Base-by-base conservation (phyloP, 2,797 vertebrate species). In the Sebastolobus alascanus region DNA sequence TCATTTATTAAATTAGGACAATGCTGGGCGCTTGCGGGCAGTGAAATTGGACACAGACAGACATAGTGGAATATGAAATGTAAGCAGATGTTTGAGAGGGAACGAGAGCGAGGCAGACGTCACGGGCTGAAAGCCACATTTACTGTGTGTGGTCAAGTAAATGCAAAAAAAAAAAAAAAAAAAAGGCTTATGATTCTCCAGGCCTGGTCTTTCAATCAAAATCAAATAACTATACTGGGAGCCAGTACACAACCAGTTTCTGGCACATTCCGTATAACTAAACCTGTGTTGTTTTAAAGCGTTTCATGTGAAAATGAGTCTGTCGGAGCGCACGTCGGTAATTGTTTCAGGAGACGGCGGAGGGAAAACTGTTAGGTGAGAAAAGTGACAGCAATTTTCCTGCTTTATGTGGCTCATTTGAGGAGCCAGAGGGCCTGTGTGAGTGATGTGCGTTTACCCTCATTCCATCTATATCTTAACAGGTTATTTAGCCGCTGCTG, bases 1-100 rank as follows among this genome's bases (percentile, higher is more conserved):
- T 94, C 92, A 93, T 95, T 94, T 94, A 95, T 95, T 94, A 93
- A 92, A 95, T 93, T 90, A 94, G 92, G 93, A 95, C 94, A 95
- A 93, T 93, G 90, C 87, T 64, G 90, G 87, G 88, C 79, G 90
- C 88, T 94, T 93, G 94, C 65, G 89, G 92, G 72, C 84, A 84
- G 90, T 71, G 86, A 89, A 93, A 94, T 89, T 93, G 91, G 87
- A 93, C 88, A 75, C 93, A 94, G 94, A 91, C 92, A 90, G 90
- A 90, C 91, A 79, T 77, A 77, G 90, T 87, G 88, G 92, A 92
- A 93, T 93, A 92, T 94, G 91, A 94, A 94, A 93, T 87, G 79
- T 92, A 94, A 94, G 92, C 92, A 94, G 90, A 94, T 92, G 93
- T 93, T 93, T 80, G 75, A 89, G 77, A 86, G 77, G 71, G 76